phyloP scores from a whole-genome alignment of 2,888 invertebrate genomes.

The Merodon equestris region DNA sequence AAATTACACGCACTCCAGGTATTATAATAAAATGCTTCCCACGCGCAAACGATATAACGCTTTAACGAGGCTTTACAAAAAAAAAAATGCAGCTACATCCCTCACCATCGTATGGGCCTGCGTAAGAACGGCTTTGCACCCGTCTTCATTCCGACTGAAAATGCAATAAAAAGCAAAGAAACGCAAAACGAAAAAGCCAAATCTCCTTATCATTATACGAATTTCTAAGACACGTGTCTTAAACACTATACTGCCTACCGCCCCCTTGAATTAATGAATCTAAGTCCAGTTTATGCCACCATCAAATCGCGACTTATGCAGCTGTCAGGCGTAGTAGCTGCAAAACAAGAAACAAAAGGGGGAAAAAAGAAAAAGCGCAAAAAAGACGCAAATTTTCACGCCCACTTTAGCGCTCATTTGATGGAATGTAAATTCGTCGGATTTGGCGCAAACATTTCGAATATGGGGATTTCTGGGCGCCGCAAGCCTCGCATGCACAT shows the following conservation, averaged over 20 bases:
- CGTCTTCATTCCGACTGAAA: background rate
- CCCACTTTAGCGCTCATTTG: constrained; percentile 25
- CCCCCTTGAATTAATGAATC: constrained; percentile 14
- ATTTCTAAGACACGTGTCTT: background rate
- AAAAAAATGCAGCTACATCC: constrained; percentile 4
- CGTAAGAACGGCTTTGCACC: constrained; percentile 9
- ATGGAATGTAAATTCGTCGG: constrained; percentile 23
- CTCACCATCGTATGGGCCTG: background rate
- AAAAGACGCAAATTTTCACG: constrained; percentile 24
- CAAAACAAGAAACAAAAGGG: background rate
- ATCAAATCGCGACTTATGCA: constrained; percentile 5
- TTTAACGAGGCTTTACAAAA: constrained; percentile 19
- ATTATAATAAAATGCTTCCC: constrained; percentile 3
- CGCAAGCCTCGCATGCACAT: background rate
- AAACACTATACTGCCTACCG: constrained; percentile 21
- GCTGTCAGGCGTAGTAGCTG: constrained; percentile 5
- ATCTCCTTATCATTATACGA: no score
- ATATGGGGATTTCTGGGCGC: background rate
- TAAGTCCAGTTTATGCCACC: constrained; percentile 21
- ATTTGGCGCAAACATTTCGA: constrained; percentile 1
- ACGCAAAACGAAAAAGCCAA: no score
- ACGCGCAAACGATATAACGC: background rate
- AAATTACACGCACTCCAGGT: constrained; percentile 25
- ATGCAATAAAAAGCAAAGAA: constrained; percentile 23
- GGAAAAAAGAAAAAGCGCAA: background rate